phyloP scores from a whole-genome alignment of 2,888 invertebrate genomes.

The Drosophila colorata region DNA sequence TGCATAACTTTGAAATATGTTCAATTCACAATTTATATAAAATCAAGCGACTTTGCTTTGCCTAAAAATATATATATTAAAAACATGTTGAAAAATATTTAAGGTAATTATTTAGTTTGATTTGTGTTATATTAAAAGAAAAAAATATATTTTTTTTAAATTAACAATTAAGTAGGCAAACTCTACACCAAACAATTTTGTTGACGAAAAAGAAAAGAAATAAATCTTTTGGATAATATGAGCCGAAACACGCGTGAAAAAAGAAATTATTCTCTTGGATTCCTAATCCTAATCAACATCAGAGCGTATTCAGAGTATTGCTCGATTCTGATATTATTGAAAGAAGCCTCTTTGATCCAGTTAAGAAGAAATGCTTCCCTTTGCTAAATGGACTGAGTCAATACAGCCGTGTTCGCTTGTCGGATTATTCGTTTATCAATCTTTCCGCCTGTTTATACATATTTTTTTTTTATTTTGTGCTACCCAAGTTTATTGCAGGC shows the following conservation, averaged over 20 bases:
- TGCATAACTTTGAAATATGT: background rate
- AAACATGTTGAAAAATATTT: background rate
- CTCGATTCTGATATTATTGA: background rate
- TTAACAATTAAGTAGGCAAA: too few relatives aligned
- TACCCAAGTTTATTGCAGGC: constrained; percentile 11
- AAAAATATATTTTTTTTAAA: too few relatives aligned
- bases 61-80: too few relatives aligned
- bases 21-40: background rate
- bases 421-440: background rate
- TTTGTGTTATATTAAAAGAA: too few relatives aligned
- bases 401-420: constrained; percentile 5
- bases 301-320: constrained; percentile 30
- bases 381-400: constrained; percentile 1
- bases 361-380: constrained; percentile 11
- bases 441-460: background rate
- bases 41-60: too few relatives aligned
- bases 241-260: constrained; percentile 12
- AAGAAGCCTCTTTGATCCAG: too few relatives aligned
- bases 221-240: constrained; percentile 1
- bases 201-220: background rate
- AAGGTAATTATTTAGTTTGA: background rate
- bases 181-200: too few relatives aligned
- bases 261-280: constrained; percentile 6
- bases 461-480: constrained; percentile 1
- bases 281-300: background rate